Conservation (phyloP, 2,888 invertebrate genomes). For the Stegophylla sp. region DNA sequence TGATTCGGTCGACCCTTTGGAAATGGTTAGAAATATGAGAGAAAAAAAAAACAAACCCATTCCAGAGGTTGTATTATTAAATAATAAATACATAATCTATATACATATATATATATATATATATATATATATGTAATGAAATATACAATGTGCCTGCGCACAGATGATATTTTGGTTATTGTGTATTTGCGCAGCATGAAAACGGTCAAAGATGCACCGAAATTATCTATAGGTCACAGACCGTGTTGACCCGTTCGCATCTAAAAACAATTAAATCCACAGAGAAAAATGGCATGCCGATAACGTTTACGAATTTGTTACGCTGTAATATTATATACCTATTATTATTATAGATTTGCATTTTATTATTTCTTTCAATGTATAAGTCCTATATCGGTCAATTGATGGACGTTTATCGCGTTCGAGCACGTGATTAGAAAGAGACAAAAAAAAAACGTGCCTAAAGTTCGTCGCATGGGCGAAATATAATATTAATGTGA, state of each 20-base stretch:
- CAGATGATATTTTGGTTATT: constrained; percentile 10
- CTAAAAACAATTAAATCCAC: constrained; percentile 14
- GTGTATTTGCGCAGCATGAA: constrained; percentile 14
- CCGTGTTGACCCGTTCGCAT: constrained; percentile 17
- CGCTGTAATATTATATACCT: not conserved
- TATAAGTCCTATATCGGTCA: not conserved
- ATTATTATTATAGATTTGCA: not conserved
- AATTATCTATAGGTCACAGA: constrained; percentile 36
- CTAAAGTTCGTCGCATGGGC: not conserved
- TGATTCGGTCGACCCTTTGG: constrained; percentile 21
- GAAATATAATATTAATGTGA: not conserved
- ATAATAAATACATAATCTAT: too few relatives aligned
- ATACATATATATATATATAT: not conserved
- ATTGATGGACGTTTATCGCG: constrained; percentile 28
- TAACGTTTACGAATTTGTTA: not conserved
- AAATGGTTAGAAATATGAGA: not conserved
- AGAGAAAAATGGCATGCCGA: not conserved
- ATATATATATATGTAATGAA: not conserved
- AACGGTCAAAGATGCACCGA: constrained; percentile 26
- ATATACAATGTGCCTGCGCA: not conserved
- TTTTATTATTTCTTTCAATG: constrained; percentile 2
- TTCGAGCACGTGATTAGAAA: constrained; percentile 9
- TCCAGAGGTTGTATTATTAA: not conserved
- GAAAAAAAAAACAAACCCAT: not conserved
- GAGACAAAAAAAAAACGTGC: too few relatives aligned